Evolutionary conservation across 2,113 vertebrate genomes (phyloP).

Genomic region (Phrynosoma platyrhinos): DNA sequence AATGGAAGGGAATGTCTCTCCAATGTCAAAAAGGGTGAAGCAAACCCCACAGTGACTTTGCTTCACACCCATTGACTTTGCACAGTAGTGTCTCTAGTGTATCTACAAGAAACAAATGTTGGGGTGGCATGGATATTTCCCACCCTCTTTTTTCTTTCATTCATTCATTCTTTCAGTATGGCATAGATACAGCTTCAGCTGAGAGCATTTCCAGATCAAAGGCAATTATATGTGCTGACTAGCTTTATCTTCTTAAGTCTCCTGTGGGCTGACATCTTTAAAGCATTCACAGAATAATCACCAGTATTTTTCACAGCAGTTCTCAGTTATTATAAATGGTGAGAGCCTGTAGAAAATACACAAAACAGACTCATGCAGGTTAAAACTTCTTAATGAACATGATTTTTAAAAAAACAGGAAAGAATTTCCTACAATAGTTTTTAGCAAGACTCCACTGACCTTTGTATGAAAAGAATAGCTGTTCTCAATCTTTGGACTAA

Average conservation of each 20-base stretch:
- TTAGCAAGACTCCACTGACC: slow-evolving; percentile 12
- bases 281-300: slow-evolving; percentile 30
- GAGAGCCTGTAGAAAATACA: slow-evolving; percentile 5
- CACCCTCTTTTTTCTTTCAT: neutral
- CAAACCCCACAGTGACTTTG: neutral
- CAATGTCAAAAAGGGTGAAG: no score
- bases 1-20: no score
- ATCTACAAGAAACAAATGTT: neutral
- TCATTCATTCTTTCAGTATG: neutral
- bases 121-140: neutral
- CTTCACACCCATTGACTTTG: neutral
- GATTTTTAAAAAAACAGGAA: neutral
- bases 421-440: slow-evolving; percentile 25
- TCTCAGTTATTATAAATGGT: slow-evolving; percentile 15
- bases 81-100: neutral
- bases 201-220: slow-evolving; percentile 17
- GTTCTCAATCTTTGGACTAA: slow-evolving; percentile 12
- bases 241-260: neutral
- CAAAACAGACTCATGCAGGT: neutral
- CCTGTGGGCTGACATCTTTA: slow-evolving; percentile 24
- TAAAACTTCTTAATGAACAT: slow-evolving; percentile 25
- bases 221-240: slow-evolving; percentile 37
- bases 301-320: slow-evolving; percentile 35
- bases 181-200: slow-evolving; percentile 2
- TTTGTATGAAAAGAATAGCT: slow-evolving; percentile 34